phyloP scores from a whole-genome alignment of 2,797 vertebrate genomes.

The Sebastes cheni region DNA sequence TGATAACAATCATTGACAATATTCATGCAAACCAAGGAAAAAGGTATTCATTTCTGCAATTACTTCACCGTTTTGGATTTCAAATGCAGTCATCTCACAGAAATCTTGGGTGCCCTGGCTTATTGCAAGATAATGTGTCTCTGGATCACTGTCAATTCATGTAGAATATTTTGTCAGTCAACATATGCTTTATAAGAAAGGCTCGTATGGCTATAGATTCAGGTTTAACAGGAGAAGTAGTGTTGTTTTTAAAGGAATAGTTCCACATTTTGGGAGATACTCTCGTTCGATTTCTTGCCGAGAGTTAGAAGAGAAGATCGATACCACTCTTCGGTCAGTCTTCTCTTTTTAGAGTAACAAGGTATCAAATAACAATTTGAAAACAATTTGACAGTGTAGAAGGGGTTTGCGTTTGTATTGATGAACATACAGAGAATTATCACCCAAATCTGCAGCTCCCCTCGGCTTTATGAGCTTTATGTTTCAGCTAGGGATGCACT shows the following conservation, averaged over 20 bases:
- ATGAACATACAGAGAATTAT: neutral
- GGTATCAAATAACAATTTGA: neutral
- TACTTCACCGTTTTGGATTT: slow-evolving; percentile 1
- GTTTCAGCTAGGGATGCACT: too few relatives aligned
- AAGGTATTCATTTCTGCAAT: neutral
- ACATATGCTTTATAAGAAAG: neutral
- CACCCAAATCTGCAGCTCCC: too few relatives aligned
- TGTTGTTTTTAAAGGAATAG: neutral
- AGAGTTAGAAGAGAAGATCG: too few relatives aligned
- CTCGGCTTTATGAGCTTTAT: too few relatives aligned
- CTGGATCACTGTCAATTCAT: neutral
- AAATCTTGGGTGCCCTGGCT: neutral
- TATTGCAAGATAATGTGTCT: neutral
- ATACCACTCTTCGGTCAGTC: neutral
- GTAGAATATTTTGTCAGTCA: neutral
- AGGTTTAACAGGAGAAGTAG: neutral
- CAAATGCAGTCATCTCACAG: neutral
- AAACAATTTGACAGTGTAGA: neutral
- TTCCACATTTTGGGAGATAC: neutral
- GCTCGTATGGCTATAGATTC: neutral
- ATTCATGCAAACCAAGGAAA: neutral
- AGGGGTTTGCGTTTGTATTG: neutral
- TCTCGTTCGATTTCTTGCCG: too few relatives aligned
- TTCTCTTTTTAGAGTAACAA: neutral
- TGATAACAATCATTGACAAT: neutral